Evolutionary conservation across 1,140 invertebrate genomes (phyloP).

Genomic region (Phymorhynchus buccinoides): DNA sequence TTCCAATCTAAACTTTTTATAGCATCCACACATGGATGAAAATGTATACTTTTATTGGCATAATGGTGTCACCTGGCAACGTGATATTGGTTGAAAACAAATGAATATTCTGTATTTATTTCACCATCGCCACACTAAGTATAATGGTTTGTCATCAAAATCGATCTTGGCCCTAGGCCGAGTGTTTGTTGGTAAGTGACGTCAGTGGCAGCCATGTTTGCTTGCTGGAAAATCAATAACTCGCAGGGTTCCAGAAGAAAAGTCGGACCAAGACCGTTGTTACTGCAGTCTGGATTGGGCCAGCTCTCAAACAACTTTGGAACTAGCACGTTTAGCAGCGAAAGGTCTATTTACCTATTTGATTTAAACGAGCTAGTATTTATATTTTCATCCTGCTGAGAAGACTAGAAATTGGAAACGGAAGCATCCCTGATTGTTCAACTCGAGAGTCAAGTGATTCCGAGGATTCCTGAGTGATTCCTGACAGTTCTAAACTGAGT

Average conservation of each 20-base stretch:
- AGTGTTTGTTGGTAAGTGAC: constrained; percentile 25
- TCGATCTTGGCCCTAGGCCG: not conserved
- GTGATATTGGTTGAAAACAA: constrained; percentile 20
- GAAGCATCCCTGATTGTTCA: too few species aligned
- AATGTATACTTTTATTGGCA: not conserved
- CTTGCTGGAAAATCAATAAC: constrained; percentile 24
- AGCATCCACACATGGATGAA: not conserved
- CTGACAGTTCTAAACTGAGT: not conserved
- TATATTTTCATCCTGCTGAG: not conserved
- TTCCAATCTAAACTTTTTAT: not conserved
- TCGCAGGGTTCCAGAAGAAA: constrained; percentile 9
- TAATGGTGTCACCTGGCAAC: constrained; percentile 31
- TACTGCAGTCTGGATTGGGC: not conserved
- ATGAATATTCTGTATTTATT: not conserved
- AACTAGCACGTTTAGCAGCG: not conserved
- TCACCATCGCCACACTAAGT: not conserved
- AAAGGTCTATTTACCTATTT: not conserved
- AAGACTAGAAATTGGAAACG: not conserved
- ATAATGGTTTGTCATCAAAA: constrained; percentile 3
- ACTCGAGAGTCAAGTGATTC: not conserved
- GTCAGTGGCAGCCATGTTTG: constrained; percentile 40
- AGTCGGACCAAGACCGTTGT: not conserved
- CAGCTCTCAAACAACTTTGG: not conserved
- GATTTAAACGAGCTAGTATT: not conserved
- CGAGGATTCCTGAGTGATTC: not conserved